Base-by-base conservation (phyloP, 1,140 invertebrate genomes). In the Heliconius congener region DNA sequence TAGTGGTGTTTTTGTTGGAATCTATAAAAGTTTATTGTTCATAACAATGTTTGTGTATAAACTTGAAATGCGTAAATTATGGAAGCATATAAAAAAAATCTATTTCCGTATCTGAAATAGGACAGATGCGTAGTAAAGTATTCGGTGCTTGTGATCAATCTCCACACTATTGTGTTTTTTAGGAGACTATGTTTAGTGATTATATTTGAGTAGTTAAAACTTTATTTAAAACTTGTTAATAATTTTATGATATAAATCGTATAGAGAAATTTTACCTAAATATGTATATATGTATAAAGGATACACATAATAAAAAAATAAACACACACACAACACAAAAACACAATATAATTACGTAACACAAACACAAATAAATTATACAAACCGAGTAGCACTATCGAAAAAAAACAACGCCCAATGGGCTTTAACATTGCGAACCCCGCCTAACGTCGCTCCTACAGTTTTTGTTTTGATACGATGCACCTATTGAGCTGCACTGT, bases 391-490 rank as follows among this genome's bases (percentile, higher is more conserved):
- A 52, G 50, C 66, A 13, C 8, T 73, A 60, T 42, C 55, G 16
- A 77, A 77, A 42, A 77, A 73, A 81, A 78, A 78, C 78, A 75
- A 81, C 79, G 60, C 77, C 60, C 60, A 66, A 66, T 66, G 60
- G 60, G 60, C 60, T 30, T 66, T 66, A 30, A 66, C 60, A 66
- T 66, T 66, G 79, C 80, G 37, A 70, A 82, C 81, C 83, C 87
- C 83, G 81, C 81, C 84, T 85, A 81, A 88, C 88, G 86, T 89
- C 86, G 83, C 79, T 82, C 83, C 82, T 87, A 87, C 83, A 88
- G 83, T 92, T 93, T 93, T 66, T 93, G 90, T 91, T 66, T 93
- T 92, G 89, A 90, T 88, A 71, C 82, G 86, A 85, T 93, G 90
- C 90, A 91, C 89, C 88, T 66, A 72, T 23, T n/a, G 34, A 86